Base-by-base conservation (phyloP, 1,140 invertebrate genomes). In the Medauroidea extradentata region DNA sequence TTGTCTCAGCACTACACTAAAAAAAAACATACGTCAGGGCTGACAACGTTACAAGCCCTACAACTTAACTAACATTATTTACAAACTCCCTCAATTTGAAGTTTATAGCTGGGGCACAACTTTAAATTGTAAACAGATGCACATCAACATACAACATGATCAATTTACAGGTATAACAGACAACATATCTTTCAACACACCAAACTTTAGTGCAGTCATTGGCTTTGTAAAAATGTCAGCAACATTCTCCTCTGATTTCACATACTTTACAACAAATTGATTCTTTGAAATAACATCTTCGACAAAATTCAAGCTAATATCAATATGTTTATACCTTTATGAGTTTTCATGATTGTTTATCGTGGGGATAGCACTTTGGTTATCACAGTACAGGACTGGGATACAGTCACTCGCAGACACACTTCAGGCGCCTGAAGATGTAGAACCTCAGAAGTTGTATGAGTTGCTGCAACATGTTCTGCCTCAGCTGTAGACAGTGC, bases 391-490 rank as follows among this genome's bases (percentile, higher is more conserved):
- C 8, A 59, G 50, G 11, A 62, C 49, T 5, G 62, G 57, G 44
- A 53, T 57, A 11, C 52, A 11, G 11, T 61, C 13, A 49, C 60
- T 51, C 16, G 59, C 50, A 38, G 54, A 66, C 59, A 19, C 39
- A 25, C 5, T 54, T 44, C 46, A 65, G 9, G 29, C n/a, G 48
- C 48, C 44, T 29, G 55, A 1, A 67, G 24, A 39, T 50, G 49
- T 29, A 53, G 43, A 0, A 67, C 18, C 42, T 70, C 66, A 3
- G 8, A 60, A 5, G 61, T 62, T 24, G 44, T 41, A 23, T 68
- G 65, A n/a, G 67, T 59, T 23, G 69, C 19, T 0, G 67, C 65
- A 11, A 64, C 42, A 61, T 67, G 69, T 41, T 71, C 67, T 0
- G 67, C 69, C 49, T 34, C 58, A 7, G 65, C 67, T 1, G 64